Percentiles rank a stretch among this genome's conserved stretches.
phyloP scores from a whole-genome alignment of 2,797 vertebrate species.

The Anguilla obscura region DNA sequence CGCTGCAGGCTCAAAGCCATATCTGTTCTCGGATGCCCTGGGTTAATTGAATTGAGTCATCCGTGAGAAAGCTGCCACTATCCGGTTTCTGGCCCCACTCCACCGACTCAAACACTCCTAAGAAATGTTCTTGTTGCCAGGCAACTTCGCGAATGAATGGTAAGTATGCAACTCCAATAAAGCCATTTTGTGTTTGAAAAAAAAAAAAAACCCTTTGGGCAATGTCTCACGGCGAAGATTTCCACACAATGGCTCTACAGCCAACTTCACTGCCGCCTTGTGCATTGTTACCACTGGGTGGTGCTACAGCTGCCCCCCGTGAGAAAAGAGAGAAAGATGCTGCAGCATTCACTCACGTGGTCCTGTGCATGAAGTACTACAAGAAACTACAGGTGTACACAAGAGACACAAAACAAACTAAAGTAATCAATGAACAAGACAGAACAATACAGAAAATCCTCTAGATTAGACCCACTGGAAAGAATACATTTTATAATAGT shows the following conservation, averaged over 20 bases:
- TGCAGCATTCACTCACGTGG: background rate
- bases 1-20: background rate
- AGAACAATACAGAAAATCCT: background rate
- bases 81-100: slow-evolving; percentile 29
- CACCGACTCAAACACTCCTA: slow-evolving; percentile 25
- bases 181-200: slow-evolving; percentile 53
- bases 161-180: slow-evolving; percentile 35
- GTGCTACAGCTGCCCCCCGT: background rate
- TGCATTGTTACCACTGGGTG: background rate
- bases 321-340: background rate
- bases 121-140: slow-evolving; percentile 38
- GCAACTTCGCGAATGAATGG: slow-evolving; percentile 41
- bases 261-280: background rate
- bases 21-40: slow-evolving; percentile 26
- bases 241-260: slow-evolving; percentile 15
- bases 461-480: background rate
- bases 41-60: slow-evolving; percentile 29
- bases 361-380: background rate
- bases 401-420: background rate
- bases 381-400: background rate
- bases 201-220: slow-evolving; percentile 20
- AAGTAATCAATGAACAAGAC: background rate
- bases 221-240: slow-evolving; percentile 17
- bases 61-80: slow-evolving; percentile 27
- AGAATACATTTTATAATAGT: background rate